Evolutionary conservation across 2,888 invertebrate genomes (phyloP).

Genomic region (Erannis defoliaria): DNA sequence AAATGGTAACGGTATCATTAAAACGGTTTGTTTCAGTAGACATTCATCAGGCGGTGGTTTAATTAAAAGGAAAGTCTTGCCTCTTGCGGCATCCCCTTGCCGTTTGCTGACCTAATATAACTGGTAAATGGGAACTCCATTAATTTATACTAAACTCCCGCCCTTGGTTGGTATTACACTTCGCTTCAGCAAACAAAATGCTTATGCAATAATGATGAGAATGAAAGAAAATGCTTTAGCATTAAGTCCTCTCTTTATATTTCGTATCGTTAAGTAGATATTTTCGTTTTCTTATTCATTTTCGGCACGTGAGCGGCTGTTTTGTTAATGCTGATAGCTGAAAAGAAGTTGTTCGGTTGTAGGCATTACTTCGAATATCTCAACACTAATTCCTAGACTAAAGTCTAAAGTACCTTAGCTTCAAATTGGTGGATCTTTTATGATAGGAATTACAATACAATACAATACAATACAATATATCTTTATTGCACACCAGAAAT

Average conservation of each 20-base stretch:
- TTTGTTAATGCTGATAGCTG: too few species aligned
- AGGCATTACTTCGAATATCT: not conserved
- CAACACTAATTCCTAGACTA: not conserved
- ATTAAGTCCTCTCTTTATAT: conserved; percentile 17
- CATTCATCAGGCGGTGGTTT: conserved; percentile 64
- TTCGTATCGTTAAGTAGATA: too few species aligned
- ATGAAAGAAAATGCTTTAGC: not conserved
- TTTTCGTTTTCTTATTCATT: too few species aligned
- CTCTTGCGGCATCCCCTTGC: conserved; percentile 56
- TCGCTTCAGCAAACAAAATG: conserved; percentile 47
- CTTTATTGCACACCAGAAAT: too few species aligned
- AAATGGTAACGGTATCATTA: conserved; percentile 56
- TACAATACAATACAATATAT: too few species aligned
- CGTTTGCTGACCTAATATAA: conserved; percentile 57
- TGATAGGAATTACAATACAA: too few species aligned
- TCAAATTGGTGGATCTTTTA: too few species aligned
- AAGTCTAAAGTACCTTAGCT: not conserved
- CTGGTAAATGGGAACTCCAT: conserved; percentile 55
- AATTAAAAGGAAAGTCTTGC: conserved; percentile 64
- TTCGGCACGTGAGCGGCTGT: too few species aligned
- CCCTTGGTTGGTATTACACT: conserved; percentile 10
- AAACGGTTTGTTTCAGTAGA: conserved; percentile 60
- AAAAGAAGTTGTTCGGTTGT: conserved; percentile 5
- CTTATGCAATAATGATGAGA: too few species aligned
- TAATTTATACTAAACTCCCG: conserved; percentile 58